phyloP scores from a whole-genome alignment of 2,113 vertebrate genomes.

The Rana temporaria region DNA sequence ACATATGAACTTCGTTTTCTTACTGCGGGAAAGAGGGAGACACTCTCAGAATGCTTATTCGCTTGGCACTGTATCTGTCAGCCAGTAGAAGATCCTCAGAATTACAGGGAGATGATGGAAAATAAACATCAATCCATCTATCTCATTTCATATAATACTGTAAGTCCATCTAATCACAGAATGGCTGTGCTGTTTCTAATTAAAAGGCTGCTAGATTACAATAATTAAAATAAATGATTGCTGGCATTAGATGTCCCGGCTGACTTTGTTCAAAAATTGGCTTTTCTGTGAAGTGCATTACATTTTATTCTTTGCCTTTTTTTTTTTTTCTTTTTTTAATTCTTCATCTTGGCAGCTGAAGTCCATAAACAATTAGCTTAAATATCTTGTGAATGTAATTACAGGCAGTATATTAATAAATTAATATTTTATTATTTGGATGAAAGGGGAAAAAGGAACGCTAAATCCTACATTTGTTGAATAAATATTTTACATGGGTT shows the following conservation, averaged over 20 bases:
- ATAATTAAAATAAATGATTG: slow-evolving; percentile 48
- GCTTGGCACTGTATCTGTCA: not conserved
- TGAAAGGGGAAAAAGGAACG: not conserved
- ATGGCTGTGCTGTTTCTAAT: slow-evolving; percentile 21
- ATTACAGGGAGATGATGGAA: slow-evolving; percentile 29
- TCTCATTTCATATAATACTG: slow-evolving; percentile 20
- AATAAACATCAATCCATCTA: slow-evolving; percentile 37
- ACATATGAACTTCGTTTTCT: slow-evolving; percentile 28
- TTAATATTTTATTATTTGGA: not conserved
- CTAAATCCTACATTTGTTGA: too few relatives aligned
- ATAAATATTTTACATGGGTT: too few relatives aligned
- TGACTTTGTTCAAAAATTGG: slow-evolving; percentile 47
- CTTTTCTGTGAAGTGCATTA: slow-evolving; percentile 40
- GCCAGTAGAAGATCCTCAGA: not conserved
- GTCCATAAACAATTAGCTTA: slow-evolving; percentile 36
- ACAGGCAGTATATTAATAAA: not conserved
- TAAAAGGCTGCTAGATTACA: slow-evolving; percentile 28
- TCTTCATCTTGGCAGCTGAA: slow-evolving; percentile 17
- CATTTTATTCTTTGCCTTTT: slow-evolving; percentile 24
- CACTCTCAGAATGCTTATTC: not conserved
- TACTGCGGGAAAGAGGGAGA: not conserved
- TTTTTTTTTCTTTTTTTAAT: slow-evolving; percentile 25
- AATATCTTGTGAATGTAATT: slow-evolving; percentile 44
- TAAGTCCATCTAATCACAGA: slow-evolving; percentile 17
- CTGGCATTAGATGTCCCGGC: slow-evolving; percentile 16